Base-by-base conservation (phyloP, 2,888 invertebrate genomes). In the Mythimna pallens region DNA sequence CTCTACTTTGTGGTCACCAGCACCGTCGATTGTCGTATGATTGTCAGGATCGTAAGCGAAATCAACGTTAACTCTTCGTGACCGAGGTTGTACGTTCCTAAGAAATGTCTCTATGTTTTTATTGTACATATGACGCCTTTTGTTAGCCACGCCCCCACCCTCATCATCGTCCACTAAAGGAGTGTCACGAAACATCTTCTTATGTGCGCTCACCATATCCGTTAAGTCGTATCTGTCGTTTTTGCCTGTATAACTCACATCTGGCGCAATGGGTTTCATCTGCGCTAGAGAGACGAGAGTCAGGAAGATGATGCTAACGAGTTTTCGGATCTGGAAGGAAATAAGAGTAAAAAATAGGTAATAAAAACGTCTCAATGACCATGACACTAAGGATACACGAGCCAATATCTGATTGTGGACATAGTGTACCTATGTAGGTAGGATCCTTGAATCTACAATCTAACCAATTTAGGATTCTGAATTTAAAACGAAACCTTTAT, bases 221-320 rank as follows among this genome's bases (percentile, higher is more conserved):
- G 85, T 73, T 0, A 95, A 34, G 68, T 95, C 93, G 50, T 90
- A 95, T 5, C 94, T 87, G 36, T 94, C 92, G 72, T 93, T 95
- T 1, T 85, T 63, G 0, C 89, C 91, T 0, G 87, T 90, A 61
- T 92, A 95, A 0, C 81, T 91, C 0, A 95, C 86, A 63, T 94
- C 95, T 0, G 95, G 91, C 22, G 69, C 88, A 63, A 93, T 54
- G 0, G 66, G 25, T 4, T 83, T 78, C 0, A 86, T 89, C 64
- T 94, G 93, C 0, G 36, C 9, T 20, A 80, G 17, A 1, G 55
- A 84, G 14, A 3, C 80, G 6, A 3, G 81, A 77, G 52, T 78
- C 12, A 71, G 20, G 0, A 80, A 30, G 4, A 74, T 14, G 5
- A 80, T 30, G 17, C 22, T 1, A 17, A 77, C 2, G 0, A 79